phyloP scores from a whole-genome alignment of 2,113 vertebrate species.

The Canis aureus region DNA sequence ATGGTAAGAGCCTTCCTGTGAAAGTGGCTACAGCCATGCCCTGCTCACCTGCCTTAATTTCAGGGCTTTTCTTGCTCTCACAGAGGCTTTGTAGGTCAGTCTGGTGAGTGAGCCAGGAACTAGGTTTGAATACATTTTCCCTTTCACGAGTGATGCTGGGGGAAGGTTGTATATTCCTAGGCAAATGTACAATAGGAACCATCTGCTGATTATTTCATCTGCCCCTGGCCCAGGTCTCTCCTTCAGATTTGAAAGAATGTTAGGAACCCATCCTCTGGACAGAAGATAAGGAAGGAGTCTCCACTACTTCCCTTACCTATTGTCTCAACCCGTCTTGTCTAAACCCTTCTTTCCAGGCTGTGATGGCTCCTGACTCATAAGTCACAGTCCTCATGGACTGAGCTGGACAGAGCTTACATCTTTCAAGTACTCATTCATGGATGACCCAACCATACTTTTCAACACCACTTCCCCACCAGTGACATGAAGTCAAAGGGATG shows the following conservation, averaged over 20 bases:
- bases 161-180: neutral
- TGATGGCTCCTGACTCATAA: neutral
- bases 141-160: neutral
- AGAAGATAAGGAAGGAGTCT: neutral
- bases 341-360: neutral
- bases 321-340: too few species aligned
- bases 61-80: neutral
- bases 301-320: neutral
- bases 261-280: neutral
- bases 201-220: constrained; percentile 18
- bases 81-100: neutral
- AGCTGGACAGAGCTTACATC: neutral
- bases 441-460: neutral
- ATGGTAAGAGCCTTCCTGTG: neutral
- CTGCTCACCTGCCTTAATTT: neutral
- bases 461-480: neutral
- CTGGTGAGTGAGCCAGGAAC: constrained; percentile 27
- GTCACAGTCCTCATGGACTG: neutral
- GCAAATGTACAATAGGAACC: neutral
- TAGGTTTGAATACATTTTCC: neutral
- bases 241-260: constrained; percentile 53
- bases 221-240: neutral
- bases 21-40: neutral
- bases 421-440: neutral
- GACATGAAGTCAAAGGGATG: neutral